A percentile compares a stretch with the other conserved stretches of the same genome.
Evolutionary conservation across 2,113 vertebrate genomes (phyloP).

Genomic region (Spermophilus dauricus): DNA sequence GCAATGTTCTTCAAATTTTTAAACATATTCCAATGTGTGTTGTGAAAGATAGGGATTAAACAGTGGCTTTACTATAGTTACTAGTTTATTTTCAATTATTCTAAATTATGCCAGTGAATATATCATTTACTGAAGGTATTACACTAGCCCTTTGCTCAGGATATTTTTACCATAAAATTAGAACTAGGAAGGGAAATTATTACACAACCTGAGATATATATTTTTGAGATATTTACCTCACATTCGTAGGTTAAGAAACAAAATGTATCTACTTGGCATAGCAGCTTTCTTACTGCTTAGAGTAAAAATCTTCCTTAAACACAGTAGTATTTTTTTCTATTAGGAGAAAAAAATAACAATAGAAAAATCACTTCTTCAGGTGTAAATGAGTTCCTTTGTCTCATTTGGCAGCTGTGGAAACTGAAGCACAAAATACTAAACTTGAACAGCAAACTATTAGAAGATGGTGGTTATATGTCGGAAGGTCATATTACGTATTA

Average conservation of each 20-base stretch:
- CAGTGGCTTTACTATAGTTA: not conserved
- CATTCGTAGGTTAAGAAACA: not conserved
- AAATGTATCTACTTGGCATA: not conserved
- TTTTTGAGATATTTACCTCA: not conserved
- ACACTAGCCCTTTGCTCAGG: not conserved
- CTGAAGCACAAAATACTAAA: not conserved
- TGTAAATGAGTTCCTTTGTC: not conserved
- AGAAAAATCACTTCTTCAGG: not conserved
- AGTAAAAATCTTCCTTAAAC: not conserved
- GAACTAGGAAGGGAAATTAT: not conserved
- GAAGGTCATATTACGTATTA: not conserved
- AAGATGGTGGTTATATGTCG: not conserved
- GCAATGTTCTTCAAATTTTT: not conserved
- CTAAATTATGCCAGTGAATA: not conserved
- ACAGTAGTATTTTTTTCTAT: not conserved
- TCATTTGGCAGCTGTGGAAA: not conserved
- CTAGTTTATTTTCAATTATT: not conserved
- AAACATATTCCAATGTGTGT: not conserved
- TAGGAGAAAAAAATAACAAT: no score
- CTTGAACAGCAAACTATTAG: not conserved
- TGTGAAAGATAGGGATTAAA: not conserved
- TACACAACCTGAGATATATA: not conserved
- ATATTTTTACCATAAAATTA: conserved; percentile 43
- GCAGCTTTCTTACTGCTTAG: not conserved
- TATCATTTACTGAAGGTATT: not conserved